Conservation (phyloP, 2,797 vertebrate species). For the Enoplosus armatus region DNA sequence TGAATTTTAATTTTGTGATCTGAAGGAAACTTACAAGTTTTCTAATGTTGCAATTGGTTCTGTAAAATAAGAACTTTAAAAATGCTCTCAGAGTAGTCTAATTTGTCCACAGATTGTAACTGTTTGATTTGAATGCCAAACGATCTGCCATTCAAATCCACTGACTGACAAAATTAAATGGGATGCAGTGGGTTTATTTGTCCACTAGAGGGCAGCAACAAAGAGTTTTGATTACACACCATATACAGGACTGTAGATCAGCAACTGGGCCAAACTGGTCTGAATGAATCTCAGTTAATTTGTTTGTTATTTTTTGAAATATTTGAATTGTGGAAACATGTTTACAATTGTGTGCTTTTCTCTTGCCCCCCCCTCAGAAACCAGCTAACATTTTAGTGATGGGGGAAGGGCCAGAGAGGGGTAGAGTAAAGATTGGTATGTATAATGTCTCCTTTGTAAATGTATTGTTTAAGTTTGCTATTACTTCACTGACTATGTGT, state of each 20-base stretch:
- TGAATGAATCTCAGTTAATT: slow-evolving; percentile 8
- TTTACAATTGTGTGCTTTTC: slow-evolving; percentile 6
- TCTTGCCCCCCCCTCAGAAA: slow-evolving; percentile 88
- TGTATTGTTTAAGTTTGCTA: background rate
- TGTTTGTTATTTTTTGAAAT: background rate
- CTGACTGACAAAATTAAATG: background rate
- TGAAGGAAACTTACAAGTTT: background rate
- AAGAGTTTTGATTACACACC: background rate
- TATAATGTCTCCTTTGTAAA: slow-evolving; percentile 33
- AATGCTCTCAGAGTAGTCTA: background rate
- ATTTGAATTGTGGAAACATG: slow-evolving; percentile 8
- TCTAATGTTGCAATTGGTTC: background rate
- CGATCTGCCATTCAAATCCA: background rate
- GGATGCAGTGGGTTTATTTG: background rate
- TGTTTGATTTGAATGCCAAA: background rate
- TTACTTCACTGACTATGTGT: background rate
- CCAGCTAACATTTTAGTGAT: slow-evolving; percentile 99
- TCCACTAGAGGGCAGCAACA: slow-evolving; percentile 75
- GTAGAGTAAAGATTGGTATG: slow-evolving; percentile 99
- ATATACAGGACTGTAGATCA: background rate
- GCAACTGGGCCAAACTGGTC: slow-evolving; percentile 11
- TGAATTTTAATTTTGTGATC: background rate
- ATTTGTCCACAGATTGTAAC: background rate
- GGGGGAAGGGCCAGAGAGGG: slow-evolving; percentile 99
- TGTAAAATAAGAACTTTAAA: background rate